Conservation (phyloP, 1,140 invertebrate genomes). For the Lepeophtheirus salmonis region DNA sequence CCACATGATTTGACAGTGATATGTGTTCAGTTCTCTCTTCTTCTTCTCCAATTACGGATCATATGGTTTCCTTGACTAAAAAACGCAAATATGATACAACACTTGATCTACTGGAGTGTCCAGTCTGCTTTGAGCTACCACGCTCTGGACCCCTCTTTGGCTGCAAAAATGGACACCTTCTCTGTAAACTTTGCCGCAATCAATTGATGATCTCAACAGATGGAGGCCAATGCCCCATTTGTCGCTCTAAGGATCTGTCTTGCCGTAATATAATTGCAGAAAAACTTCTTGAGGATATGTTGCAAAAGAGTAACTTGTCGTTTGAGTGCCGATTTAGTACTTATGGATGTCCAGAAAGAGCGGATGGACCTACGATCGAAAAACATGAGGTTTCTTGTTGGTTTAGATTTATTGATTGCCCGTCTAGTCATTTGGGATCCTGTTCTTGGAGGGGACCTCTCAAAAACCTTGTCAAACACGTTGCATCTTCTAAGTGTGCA, state of each 20-base stretch:
- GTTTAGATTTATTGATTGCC: not conserved
- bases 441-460: not conserved
- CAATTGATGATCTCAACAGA: not conserved
- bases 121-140: not conserved
- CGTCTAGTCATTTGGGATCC: not conserved
- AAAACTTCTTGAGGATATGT: not conserved
- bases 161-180: conserved; percentile 4
- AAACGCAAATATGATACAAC: not conserved
- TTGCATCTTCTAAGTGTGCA: not conserved
- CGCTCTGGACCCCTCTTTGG: not conserved
- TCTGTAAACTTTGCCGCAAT: not conserved
- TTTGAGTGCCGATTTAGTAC: not conserved
- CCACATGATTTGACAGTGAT: too few species aligned
- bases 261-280: conserved; percentile 9
- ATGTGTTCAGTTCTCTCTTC: too few species aligned
- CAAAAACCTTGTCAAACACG: not conserved
- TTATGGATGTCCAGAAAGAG: not conserved
- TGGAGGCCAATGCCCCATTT: not conserved
- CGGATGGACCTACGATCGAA: not conserved
- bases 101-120: not conserved
- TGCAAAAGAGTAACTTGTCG: not conserved
- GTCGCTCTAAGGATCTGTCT: not conserved
- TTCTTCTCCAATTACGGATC: too few species aligned
- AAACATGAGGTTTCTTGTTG: not conserved
- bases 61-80: too few species aligned